A percentile compares a stretch with the other conserved stretches of the same genome.
phyloP scores from a whole-genome alignment of 2,888 invertebrate genomes.

The Cordylochernes scorpioides region DNA sequence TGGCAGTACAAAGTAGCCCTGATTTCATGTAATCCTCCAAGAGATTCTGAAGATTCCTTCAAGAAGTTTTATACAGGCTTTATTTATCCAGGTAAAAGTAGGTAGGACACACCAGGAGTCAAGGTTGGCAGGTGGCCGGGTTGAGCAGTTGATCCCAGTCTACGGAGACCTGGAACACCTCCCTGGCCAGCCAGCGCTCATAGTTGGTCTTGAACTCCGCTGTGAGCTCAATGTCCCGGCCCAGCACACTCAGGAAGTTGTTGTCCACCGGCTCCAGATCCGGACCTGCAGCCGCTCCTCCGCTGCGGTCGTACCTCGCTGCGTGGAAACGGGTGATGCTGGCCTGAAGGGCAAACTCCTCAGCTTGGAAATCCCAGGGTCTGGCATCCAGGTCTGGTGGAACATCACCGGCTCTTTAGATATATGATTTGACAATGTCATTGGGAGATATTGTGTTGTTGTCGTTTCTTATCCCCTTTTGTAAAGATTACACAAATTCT shows the following conservation, averaged over 20 bases:
- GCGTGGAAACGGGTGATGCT: conserved; percentile 89
- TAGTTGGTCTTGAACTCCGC: conserved; percentile 81
- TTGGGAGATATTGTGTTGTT: too few relatives aligned
- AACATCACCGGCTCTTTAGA: not conserved
- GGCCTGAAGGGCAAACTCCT: conserved; percentile 74
- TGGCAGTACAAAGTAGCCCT: too few relatives aligned
- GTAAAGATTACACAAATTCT: too few relatives aligned
- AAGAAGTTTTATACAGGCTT: too few relatives aligned
- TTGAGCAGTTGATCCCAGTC: conserved; percentile 30
- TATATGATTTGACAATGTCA: too few relatives aligned
- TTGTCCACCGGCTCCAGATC: conserved; percentile 43
- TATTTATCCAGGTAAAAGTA: too few relatives aligned
- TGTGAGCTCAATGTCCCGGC: conserved; percentile 48
- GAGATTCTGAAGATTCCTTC: too few relatives aligned
- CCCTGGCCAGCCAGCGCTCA: conserved; percentile 78
- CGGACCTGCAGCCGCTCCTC: conserved; percentile 16
- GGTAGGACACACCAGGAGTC: too few relatives aligned
- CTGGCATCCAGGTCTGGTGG: conserved; percentile 45
- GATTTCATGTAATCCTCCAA: too few relatives aligned
- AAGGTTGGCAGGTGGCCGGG: too few relatives aligned
- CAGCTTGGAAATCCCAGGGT: conserved; percentile 79
- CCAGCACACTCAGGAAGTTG: conserved; percentile 51
- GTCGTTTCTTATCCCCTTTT: too few relatives aligned
- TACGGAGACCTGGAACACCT: conserved; percentile 54
- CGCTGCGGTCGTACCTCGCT: conserved; percentile 41